Evolutionary conservation across 2,888 invertebrate species (phyloP).

Genomic region (Melanophora roralis): DNA sequence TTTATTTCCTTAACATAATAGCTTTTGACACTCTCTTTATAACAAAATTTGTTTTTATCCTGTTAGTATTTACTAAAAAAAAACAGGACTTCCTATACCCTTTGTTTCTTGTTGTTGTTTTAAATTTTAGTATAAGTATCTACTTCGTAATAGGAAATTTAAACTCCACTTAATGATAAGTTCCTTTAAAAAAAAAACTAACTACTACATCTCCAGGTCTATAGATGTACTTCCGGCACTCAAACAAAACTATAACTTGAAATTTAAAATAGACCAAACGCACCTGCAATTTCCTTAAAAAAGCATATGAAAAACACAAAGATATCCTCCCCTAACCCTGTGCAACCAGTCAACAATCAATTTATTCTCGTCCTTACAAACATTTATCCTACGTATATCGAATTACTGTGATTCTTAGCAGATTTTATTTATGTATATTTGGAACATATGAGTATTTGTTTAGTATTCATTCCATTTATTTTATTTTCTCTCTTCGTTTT

Average conservation of each 20-base stretch:
- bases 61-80: no score
- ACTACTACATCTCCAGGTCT: neutral
- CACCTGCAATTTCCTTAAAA: conserved; percentile 42
- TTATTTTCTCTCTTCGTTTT: neutral
- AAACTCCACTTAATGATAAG: conserved; percentile 7
- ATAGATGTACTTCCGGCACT: conserved; percentile 46
- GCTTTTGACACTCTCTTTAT: no score
- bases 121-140: neutral
- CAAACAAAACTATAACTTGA: neutral
- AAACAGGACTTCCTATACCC: no score
- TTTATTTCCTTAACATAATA: no score
- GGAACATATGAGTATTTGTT: neutral
- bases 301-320: conserved; percentile 8
- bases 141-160: conserved; percentile 12
- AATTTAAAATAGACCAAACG: conserved; percentile 39
- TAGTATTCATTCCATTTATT: neutral
- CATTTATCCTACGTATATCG: conserved; percentile 19
- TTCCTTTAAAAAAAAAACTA: neutral
- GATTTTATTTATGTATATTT: no score
- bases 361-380: neutral
- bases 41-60: no score
- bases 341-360: neutral
- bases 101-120: no score
- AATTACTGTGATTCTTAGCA: conserved; percentile 35
- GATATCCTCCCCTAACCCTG: neutral